Conservation (phyloP, 2,888 invertebrate genomes). For the Alcis repandata region DNA sequence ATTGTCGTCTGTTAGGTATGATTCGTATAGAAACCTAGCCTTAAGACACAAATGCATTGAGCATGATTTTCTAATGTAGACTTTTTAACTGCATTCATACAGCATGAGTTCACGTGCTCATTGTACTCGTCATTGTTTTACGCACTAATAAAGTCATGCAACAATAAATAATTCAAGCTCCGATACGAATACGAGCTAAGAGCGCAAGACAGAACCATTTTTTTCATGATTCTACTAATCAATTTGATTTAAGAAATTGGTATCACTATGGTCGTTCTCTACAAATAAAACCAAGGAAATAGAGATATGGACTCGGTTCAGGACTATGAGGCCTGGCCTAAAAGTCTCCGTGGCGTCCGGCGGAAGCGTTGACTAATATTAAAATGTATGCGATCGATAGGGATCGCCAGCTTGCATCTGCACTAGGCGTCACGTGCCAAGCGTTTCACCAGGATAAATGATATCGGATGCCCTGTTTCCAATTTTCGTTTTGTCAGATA, state of each 20-base stretch:
- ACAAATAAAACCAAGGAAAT: neutral
- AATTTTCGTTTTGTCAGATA: constrained; percentile 55
- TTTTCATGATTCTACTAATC: neutral
- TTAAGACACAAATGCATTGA: too few relatives aligned
- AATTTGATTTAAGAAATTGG: neutral
- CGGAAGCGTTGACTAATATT: constrained; percentile 60
- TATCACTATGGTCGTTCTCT: neutral
- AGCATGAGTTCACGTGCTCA: too few relatives aligned
- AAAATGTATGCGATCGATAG: constrained; percentile 75
- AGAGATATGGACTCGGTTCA: constrained; percentile 24
- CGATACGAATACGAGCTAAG: neutral
- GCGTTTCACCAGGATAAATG: constrained; percentile 61
- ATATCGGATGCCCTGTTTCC: constrained; percentile 52
- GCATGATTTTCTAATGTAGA: too few relatives aligned
- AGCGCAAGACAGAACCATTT: neutral
- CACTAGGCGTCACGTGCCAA: constrained; percentile 60
- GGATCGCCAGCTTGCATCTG: constrained; percentile 65
- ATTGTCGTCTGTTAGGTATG: neutral
- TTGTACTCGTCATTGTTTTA: too few relatives aligned
- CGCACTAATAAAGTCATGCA: neutral
- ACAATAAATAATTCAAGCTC: neutral
- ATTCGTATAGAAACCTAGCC: too few relatives aligned
- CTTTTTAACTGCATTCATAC: too few relatives aligned
- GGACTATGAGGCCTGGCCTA: neutral
- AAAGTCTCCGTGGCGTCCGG: constrained; percentile 12